Evolutionary conservation across 2,113 vertebrate species (phyloP).

Genomic region (Heliornis fulica): DNA sequence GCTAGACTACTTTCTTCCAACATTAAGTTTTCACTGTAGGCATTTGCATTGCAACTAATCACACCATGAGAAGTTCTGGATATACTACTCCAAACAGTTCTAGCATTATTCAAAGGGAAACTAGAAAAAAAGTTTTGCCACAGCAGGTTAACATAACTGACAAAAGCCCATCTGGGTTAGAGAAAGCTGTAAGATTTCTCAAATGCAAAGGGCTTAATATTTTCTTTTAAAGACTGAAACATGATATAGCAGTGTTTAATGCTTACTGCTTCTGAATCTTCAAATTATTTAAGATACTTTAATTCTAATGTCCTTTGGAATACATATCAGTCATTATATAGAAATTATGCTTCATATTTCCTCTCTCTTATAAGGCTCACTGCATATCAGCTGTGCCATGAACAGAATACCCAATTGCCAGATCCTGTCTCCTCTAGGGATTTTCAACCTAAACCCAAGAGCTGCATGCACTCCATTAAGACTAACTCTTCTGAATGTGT

Average conservation of each 20-base stretch:
- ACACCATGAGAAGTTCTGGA: not conserved
- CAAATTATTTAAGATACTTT: not conserved
- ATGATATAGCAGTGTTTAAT: not conserved
- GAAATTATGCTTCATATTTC: accelerated
- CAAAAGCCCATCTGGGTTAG: not conserved
- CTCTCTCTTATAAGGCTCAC: not conserved
- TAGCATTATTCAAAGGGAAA: not conserved
- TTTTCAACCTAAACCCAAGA: not conserved
- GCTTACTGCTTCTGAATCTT: not conserved
- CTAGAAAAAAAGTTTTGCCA: not conserved
- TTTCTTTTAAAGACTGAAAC: conserved; percentile 2
- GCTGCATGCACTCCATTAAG: not conserved
- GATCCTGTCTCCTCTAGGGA: not conserved
- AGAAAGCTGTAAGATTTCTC: not conserved
- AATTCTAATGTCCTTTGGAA: not conserved
- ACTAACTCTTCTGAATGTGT: not conserved
- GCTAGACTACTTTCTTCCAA: not conserved
- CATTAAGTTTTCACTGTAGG: not conserved
- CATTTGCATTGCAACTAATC: not conserved
- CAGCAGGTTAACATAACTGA: not conserved
- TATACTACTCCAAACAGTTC: not conserved
- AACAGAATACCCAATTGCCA: not conserved
- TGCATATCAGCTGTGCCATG: not conserved
- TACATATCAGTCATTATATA: not conserved
- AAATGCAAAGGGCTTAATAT: not conserved